Evolutionary conservation across 2,113 vertebrate species (phyloP).

Genomic region (Nothobranchius kuhntae): DNA sequence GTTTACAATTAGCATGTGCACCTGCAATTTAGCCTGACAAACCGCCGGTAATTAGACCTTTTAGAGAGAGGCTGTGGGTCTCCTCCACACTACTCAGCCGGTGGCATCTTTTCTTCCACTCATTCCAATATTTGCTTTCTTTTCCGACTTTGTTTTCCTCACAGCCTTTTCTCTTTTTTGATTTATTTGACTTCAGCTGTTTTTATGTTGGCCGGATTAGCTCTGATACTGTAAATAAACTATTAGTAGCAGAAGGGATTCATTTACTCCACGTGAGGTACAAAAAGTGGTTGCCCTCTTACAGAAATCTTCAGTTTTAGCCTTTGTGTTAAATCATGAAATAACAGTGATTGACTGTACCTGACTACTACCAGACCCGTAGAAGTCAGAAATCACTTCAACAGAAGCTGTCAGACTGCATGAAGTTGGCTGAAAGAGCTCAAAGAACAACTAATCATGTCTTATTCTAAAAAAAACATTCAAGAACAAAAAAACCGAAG

Average conservation of each 20-base stretch:
- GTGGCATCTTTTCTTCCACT: conserved; percentile 2
- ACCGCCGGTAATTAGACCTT: conserved; percentile 75
- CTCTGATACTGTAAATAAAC: conserved; percentile 47
- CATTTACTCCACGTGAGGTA: too few relatives aligned
- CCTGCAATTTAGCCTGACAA: conserved; percentile 81
- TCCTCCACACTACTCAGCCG: conserved; percentile 12
- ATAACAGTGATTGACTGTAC: too few relatives aligned
- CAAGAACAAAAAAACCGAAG: too few relatives aligned
- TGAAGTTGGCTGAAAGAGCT: too few relatives aligned
- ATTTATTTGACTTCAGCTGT: conserved; percentile 21
- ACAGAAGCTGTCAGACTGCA: too few relatives aligned
- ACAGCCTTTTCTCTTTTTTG: conserved; percentile 22
- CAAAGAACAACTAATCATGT: too few relatives aligned
- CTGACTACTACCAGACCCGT: too few relatives aligned
- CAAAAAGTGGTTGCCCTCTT: too few relatives aligned
- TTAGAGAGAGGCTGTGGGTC: conserved; percentile 53
- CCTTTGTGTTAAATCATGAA: too few relatives aligned
- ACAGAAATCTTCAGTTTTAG: too few relatives aligned
- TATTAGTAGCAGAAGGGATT: conserved; percentile 27
- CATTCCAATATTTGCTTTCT: conserved; percentile 10
- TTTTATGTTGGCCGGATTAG: conserved; percentile 14
- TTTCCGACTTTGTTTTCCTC: neutral
- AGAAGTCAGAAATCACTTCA: too few relatives aligned
- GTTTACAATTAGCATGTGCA: conserved; percentile 78
- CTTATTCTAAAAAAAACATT: too few relatives aligned